phyloP scores from a whole-genome alignment of 1,140 invertebrate species.

The Bombus vancouverensis region DNA sequence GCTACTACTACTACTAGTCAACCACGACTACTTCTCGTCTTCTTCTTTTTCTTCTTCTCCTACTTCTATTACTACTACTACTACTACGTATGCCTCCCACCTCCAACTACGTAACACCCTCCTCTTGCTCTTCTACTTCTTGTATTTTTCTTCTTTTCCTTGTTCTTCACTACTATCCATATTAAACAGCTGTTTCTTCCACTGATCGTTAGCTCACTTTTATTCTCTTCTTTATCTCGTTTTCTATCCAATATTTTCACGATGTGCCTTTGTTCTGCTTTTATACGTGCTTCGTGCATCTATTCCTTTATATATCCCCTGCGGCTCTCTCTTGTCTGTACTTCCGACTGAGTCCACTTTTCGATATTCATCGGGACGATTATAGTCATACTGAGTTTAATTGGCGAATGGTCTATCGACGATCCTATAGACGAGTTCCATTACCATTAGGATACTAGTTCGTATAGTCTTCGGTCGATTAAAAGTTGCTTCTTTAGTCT shows the following conservation, averaged over 20 bases:
- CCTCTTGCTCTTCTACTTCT: background rate
- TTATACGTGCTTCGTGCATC: background rate
- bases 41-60: no score
- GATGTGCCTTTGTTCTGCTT: slow-evolving; percentile 17
- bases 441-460: background rate
- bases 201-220: slow-evolving; percentile 21
- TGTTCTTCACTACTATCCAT: background rate
- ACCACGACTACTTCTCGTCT: no score
- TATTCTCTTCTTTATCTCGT: slow-evolving; percentile 1
- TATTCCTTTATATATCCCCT: background rate
- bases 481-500: background rate
- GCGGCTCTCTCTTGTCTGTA: slow-evolving; percentile 3
- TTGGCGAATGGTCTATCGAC: background rate
- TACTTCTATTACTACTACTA: no score
- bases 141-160: background rate
- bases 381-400: background rate
- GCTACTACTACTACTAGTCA: no score
- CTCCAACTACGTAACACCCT: background rate
- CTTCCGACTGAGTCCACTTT: slow-evolving; percentile 42
- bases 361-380: background rate
- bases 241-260: slow-evolving; percentile 15
- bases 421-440: background rate
- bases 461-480: background rate
- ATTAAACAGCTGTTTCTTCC: background rate
- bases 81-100: background rate